Conservation (phyloP, 2,888 invertebrate genomes). For the Diarsia rubi region DNA sequence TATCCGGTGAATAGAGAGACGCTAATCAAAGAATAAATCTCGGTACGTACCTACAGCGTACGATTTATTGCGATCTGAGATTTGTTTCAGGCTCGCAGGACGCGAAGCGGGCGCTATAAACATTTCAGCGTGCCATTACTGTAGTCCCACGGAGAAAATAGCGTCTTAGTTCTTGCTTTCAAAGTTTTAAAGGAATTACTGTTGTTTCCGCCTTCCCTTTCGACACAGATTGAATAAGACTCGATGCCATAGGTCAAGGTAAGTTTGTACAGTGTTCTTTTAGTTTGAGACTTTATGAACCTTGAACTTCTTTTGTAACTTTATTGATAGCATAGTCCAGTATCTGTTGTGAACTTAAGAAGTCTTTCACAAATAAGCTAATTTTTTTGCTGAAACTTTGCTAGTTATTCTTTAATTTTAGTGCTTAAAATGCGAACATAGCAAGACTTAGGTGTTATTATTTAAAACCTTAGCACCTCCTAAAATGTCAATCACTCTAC, state of each 20-base stretch:
- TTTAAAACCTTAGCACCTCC: background rate
- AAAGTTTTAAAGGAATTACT: constrained; percentile 83
- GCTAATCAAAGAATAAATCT: constrained; percentile 86
- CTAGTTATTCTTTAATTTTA: background rate
- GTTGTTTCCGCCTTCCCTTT: constrained; percentile 71
- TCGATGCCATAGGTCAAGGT: constrained; percentile 53
- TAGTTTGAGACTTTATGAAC: constrained; percentile 19
- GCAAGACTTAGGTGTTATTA: background rate
- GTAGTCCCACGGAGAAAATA: constrained; percentile 79
- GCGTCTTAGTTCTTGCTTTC: constrained; percentile 80
- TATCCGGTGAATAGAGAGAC: constrained; percentile 77
- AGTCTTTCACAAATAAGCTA: constrained; percentile 1
- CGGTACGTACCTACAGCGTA: constrained; percentile 71
- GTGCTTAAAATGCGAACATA: background rate
- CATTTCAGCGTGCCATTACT: constrained; percentile 85
- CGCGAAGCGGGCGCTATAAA: constrained; percentile 82
- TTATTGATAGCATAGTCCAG: background rate
- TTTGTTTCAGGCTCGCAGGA: constrained; percentile 80
- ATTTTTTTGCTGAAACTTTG: background rate
- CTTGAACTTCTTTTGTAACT: constrained; percentile 33
- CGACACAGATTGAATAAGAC: constrained; percentile 70
- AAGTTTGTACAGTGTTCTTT: constrained; percentile 33
- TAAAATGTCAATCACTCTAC: background rate
- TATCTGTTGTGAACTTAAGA: background rate
- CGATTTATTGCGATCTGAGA: constrained; percentile 84